Evolutionary conservation across 2,888 invertebrate genomes (phyloP).

Genomic region (Deilephila elpenor): DNA sequence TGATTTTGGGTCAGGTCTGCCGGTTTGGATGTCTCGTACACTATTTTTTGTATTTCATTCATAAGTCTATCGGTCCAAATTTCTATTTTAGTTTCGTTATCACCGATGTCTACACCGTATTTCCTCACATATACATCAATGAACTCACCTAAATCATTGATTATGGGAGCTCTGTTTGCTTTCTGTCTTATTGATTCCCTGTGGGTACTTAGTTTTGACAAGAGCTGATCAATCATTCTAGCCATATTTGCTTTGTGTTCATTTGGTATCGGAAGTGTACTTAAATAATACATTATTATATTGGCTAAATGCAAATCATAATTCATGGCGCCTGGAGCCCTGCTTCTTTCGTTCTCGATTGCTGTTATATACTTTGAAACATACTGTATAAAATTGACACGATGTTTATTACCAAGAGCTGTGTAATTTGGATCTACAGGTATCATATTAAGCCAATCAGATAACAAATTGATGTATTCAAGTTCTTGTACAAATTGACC

Average conservation of each 20-base stretch:
- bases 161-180: conserved; percentile 37
- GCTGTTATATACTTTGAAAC: conserved; percentile 59
- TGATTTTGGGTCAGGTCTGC: conserved; percentile 45
- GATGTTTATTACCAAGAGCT: conserved; percentile 48
- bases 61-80: conserved; percentile 58
- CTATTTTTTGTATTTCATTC: conserved; percentile 57
- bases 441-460: conserved; percentile 66
- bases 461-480: conserved; percentile 60
- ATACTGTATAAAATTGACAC: conserved; percentile 58
- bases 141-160: conserved; percentile 53
- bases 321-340: conserved; percentile 50
- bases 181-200: conserved; percentile 16
- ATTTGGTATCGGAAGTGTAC: conserved; percentile 47
- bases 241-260: conserved; percentile 42
- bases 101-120: conserved; percentile 55
- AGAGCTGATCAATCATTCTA: conserved; percentile 51
- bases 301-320: conserved; percentile 50
- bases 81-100: conserved; percentile 61
- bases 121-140: conserved; percentile 58
- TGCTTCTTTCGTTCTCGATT: conserved; percentile 54
- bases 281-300: conserved; percentile 47
- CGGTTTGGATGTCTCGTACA: conserved; percentile 45
- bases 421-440: conserved; percentile 55
- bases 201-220: conserved; percentile 42
- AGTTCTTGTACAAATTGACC: conserved; percentile 55